Evolutionary conservation across 2,113 vertebrate genomes (phyloP).

Genomic region (Melanerpes formicivorus): DNA sequence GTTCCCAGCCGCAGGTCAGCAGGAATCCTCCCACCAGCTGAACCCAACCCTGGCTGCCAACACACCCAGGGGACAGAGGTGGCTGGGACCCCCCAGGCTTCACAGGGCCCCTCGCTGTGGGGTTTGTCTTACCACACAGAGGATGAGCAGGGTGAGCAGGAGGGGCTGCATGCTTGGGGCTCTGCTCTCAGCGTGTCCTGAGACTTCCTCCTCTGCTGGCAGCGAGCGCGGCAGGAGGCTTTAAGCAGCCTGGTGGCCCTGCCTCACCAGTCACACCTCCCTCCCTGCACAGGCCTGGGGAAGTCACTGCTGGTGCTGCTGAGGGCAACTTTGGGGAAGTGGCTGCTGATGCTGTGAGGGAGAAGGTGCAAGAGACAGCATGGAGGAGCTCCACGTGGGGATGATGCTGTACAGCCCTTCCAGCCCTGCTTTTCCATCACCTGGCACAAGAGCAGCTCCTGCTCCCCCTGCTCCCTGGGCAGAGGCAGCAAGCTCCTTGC

Average conservation of each 20-base stretch:
- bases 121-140: constrained; percentile 32
- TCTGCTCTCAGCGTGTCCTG: accelerated
- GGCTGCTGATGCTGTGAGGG: accelerated
- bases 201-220: background rate
- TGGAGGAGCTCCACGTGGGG: accelerated
- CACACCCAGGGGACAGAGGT: accelerated
- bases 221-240: accelerated
- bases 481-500: accelerated
- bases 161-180: background rate
- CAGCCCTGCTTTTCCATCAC: background rate
- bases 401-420: accelerated
- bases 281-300: background rate
- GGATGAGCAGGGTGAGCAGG: background rate
- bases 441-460: background rate
- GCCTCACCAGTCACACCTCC: background rate
- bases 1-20: background rate
- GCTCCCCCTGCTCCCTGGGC: accelerated
- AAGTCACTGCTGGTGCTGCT: accelerated
- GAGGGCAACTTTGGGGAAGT: no score
- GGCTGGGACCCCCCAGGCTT: background rate
- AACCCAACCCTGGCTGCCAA: accelerated
- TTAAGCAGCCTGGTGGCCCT: accelerated
- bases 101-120: accelerated
- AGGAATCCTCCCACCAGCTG: background rate
- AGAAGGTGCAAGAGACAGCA: accelerated